Conservation (phyloP, 2,888 invertebrate genomes). For the Aricia artaxerxes region DNA sequence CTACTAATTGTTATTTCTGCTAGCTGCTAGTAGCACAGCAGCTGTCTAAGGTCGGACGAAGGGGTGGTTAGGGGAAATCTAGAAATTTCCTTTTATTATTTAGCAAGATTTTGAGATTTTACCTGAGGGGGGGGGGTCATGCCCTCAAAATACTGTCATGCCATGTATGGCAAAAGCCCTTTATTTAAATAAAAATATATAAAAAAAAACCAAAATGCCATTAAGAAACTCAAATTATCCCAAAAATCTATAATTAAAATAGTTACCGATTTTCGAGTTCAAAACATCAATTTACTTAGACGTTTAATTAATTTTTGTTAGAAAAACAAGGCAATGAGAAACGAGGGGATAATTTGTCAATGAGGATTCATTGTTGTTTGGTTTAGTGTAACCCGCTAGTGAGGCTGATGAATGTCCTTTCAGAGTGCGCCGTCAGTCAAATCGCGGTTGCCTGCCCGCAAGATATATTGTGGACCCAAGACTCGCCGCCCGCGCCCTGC, state of each 20-base stretch:
- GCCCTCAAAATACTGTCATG: too few relatives aligned
- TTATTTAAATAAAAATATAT: too few relatives aligned
- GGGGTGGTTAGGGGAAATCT: too few relatives aligned
- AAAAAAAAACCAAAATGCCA: too few relatives aligned
- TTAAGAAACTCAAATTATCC: too few relatives aligned
- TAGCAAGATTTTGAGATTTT: too few relatives aligned
- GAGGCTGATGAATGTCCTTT: constrained; percentile 80
- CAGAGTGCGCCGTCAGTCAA: constrained; percentile 78
- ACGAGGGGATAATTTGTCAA: constrained; percentile 77
- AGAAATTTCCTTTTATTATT: too few relatives aligned
- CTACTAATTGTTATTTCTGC: too few relatives aligned
- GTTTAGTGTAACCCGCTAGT: constrained; percentile 78
- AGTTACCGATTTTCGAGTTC: neutral
- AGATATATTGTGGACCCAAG: constrained; percentile 78
- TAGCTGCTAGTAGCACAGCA: too few relatives aligned
- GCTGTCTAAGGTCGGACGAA: too few relatives aligned
- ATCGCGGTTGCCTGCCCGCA: constrained; percentile 79
- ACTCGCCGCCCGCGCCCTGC: constrained; percentile 56
- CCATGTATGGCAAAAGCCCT: too few relatives aligned
- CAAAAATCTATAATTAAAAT: neutral
- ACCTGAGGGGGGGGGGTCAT: too few relatives aligned
- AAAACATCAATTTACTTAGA: neutral
- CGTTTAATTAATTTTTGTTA: constrained; percentile 49
- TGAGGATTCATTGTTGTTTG: constrained; percentile 80
- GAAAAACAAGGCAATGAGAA: constrained; percentile 67